Evolutionary conservation across 35 echinoderm and acorn worm genomes (phyloP).

Genomic region (Ophioderma brevispina): DNA sequence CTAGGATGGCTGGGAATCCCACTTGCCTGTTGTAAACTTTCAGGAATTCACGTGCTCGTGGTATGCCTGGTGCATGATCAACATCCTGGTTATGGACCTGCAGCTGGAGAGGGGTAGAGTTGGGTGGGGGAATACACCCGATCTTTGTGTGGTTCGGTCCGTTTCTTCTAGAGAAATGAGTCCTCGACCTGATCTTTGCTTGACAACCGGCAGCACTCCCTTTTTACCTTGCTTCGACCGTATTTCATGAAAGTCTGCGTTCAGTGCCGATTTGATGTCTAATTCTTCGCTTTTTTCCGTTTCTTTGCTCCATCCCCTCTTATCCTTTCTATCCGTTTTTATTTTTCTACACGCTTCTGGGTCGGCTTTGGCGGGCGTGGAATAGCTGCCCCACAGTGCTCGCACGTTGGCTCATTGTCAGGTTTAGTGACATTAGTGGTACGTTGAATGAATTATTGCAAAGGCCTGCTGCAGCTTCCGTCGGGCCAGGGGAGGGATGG

Average conservation of each 20-base stretch:
- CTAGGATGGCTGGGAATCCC: no score
- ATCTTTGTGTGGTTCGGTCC: background rate
- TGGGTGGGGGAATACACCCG: background rate
- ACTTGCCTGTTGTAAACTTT: background rate
- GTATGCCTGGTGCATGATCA: background rate
- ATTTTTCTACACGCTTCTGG: background rate
- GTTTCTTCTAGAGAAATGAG: no score
- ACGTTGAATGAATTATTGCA: background rate
- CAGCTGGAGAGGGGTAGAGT: background rate
- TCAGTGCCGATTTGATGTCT: background rate
- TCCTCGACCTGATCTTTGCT: no score
- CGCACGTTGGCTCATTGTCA: background rate
- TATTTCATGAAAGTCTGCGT: no score
- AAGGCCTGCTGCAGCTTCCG: background rate
- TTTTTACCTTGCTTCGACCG: no score
- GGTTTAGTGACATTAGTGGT: background rate
- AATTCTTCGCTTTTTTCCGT: background rate
- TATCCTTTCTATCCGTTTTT: background rate
- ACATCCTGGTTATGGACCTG: background rate
- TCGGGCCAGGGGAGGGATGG: background rate
- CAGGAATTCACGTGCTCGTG: background rate
- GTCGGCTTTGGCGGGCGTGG: background rate
- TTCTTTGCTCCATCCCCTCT: no score
- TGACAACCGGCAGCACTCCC: no score
- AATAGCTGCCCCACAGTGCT: background rate